Evolutionary conservation across 2,113 vertebrate species (phyloP).

Genomic region (Brachypodius melanocephalos): DNA sequence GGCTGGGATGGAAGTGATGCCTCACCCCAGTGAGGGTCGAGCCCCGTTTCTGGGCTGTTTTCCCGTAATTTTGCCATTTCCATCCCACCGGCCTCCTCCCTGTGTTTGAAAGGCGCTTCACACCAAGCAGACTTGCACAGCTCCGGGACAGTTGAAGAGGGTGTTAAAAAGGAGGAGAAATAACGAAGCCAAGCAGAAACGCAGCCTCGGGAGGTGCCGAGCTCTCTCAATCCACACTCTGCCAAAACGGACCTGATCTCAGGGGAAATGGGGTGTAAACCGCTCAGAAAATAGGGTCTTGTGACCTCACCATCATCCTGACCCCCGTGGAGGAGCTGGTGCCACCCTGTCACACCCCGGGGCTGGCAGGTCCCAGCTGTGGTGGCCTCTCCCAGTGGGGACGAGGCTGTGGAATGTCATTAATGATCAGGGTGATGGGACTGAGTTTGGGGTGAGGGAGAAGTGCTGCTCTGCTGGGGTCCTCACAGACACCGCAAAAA

Average conservation of each 20-base stretch:
- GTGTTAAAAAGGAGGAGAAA: neutral
- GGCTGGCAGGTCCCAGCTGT: neutral
- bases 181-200: neutral
- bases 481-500: neutral
- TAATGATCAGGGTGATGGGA: neutral
- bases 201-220: fast-evolving
- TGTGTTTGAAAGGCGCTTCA: fast-evolving
- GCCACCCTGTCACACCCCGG: neutral
- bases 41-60: neutral
- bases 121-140: neutral
- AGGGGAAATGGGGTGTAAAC: neutral
- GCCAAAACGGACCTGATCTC: fast-evolving
- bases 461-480: neutral
- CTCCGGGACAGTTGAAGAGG: fast-evolving
- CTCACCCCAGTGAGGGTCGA: fast-evolving
- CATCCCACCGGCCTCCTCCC: neutral
- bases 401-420: neutral
- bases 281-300: neutral
- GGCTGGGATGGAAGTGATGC: neutral
- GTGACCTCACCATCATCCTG: fast-evolving
- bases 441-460: neutral
- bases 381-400: neutral
- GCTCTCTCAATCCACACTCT: neutral
- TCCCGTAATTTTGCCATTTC: neutral
- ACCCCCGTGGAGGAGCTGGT: neutral